Evolutionary conservation across 2,888 invertebrate genomes (phyloP).

Genomic region (Antheraea assamensis): DNA sequence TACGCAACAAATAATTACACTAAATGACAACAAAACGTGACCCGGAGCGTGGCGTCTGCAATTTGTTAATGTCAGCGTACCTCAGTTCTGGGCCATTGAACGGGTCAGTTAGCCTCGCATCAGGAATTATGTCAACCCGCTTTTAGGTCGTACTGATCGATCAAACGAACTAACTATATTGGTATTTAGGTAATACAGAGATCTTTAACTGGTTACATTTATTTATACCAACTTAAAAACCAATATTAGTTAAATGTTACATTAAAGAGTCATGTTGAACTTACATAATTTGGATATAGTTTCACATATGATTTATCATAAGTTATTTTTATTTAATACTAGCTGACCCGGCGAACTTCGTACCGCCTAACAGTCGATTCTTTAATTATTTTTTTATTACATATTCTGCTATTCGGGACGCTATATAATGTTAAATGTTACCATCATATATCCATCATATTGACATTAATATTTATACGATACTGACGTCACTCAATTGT

Average conservation of each 20-base stretch:
- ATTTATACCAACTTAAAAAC: neutral
- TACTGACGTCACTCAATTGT: too few relatives aligned
- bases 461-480: too few relatives aligned
- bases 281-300: too few relatives aligned
- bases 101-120: constrained; percentile 21
- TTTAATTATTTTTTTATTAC: too few relatives aligned
- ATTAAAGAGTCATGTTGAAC: neutral
- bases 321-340: too few relatives aligned
- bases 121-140: constrained; percentile 22
- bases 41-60: constrained; percentile 22
- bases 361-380: too few relatives aligned
- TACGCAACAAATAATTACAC: constrained; percentile 15
- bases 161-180: constrained; percentile 17
- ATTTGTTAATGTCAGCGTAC: constrained; percentile 23
- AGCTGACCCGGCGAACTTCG: too few relatives aligned
- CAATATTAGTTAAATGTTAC: neutral
- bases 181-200: constrained; percentile 16
- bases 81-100: constrained; percentile 25
- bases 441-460: too few relatives aligned
- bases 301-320: neutral
- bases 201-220: neutral
- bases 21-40: constrained; percentile 20
- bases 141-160: constrained; percentile 20
- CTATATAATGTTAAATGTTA: too few relatives aligned
- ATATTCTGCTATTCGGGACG: too few relatives aligned